phyloP scores from a whole-genome alignment of 2,888 invertebrate species.

The Strigamia maritima region DNA sequence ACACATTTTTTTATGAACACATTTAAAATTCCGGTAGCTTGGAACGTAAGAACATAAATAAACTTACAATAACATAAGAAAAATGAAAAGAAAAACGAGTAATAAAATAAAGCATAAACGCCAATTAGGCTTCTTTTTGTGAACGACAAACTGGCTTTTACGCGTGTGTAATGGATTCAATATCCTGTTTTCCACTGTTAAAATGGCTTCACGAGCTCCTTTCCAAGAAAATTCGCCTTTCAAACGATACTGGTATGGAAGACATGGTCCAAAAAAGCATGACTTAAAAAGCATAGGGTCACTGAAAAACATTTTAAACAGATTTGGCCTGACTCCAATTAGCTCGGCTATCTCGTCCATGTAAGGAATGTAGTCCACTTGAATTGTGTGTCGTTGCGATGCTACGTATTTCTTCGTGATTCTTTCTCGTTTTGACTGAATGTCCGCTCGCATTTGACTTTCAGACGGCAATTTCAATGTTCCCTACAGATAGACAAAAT shows the following conservation, averaged over 20 bases:
- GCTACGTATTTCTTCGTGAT: not conserved
- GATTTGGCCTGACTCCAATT: constrained; percentile 52
- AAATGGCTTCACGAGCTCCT: constrained; percentile 53
- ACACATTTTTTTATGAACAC: no score
- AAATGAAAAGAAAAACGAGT: not conserved
- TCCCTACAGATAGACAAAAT: not conserved
- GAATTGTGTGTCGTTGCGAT: constrained; percentile 48
- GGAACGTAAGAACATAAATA: not conserved
- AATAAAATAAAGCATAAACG: not conserved
- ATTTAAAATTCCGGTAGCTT: not conserved
- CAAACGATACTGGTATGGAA: constrained; percentile 52
- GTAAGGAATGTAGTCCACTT: constrained; percentile 46
- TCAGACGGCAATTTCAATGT: not conserved
- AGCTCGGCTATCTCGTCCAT: constrained; percentile 55
- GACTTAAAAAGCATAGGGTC: constrained; percentile 46
- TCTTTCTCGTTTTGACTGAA: not conserved
- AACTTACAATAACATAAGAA: not conserved
- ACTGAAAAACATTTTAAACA: constrained; percentile 47
- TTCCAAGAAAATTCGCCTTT: constrained; percentile 52
- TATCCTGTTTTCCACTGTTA: constrained; percentile 46
- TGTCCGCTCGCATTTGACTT: not conserved
- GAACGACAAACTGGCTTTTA: not conserved
- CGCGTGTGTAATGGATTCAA: constrained; percentile 42
- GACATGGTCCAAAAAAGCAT: constrained; percentile 48
- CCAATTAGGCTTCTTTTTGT: not conserved